A percentile compares a stretch with the other conserved stretches of the same genome.
Evolutionary conservation across 2,113 vertebrate genomes (phyloP).

Genomic region (Bostrychus sinensis): DNA sequence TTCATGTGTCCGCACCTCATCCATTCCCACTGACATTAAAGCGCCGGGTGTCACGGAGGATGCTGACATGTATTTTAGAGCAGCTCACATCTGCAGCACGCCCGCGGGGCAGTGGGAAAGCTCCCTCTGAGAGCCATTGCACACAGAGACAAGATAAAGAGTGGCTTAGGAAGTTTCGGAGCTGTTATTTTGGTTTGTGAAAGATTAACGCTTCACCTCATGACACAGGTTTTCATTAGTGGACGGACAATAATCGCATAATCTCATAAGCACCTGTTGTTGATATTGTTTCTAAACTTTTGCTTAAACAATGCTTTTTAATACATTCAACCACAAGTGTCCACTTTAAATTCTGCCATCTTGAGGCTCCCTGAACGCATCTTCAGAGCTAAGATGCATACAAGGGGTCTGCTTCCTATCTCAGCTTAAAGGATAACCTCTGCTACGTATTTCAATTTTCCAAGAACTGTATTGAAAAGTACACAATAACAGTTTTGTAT

Average conservation of each 20-base stretch:
- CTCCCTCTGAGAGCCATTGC: not conserved
- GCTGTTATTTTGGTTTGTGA: not conserved
- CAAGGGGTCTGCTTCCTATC: not conserved
- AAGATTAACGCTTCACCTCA: not conserved
- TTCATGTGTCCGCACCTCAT: not conserved
- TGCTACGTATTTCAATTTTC: too few species aligned
- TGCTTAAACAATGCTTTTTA: not conserved
- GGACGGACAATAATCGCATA: not conserved
- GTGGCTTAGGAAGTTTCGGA: not conserved
- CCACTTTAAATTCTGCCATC: not conserved
- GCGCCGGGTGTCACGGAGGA: not conserved
- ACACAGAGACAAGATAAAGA: not conserved
- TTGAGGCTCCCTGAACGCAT: not conserved
- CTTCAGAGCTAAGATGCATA: not conserved
- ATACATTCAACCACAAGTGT: not conserved
- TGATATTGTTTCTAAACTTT: not conserved
- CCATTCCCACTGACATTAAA: conserved; percentile 8
- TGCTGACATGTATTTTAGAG: not conserved
- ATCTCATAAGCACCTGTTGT: not conserved
- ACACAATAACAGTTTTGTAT: too few species aligned
- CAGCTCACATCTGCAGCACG: not conserved
- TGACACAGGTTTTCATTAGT: not conserved
- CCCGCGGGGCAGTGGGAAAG: too few species aligned
- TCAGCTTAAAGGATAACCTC: not conserved
- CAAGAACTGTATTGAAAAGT: too few species aligned